These are phyloP conservation scores for Bilobella aurantiaca DNA, from an alignment of 1,140 invertebrate species.

Conservation along the genomic window DNA sequence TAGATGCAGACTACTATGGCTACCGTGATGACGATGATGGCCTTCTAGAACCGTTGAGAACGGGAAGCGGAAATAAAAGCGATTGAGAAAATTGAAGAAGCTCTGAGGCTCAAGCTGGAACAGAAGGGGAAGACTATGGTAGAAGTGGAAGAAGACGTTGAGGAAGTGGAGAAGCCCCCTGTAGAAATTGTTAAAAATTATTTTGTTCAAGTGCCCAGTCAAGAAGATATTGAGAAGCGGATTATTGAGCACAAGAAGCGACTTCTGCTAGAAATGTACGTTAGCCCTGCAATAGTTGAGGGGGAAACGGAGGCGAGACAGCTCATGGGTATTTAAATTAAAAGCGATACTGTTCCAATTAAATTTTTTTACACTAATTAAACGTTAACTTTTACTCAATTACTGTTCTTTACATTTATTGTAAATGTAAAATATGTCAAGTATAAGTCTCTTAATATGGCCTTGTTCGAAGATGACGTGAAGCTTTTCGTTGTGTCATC, in stretches of 20 bases:
- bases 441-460: too few relatives aligned
- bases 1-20: conserved; percentile 97
- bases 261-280: conserved; percentile 49
- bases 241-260: conserved; percentile 76
- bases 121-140: conserved; percentile 21
- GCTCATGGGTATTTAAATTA: conserved; percentile 21
- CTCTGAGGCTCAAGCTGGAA: conserved; percentile 19
- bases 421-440: background rate
- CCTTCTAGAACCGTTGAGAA: conserved; percentile 79
- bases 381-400: too few relatives aligned
- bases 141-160: conserved; percentile 40
- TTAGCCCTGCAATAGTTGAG: conserved; percentile 16
- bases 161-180: conserved; percentile 45
- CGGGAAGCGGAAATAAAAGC: conserved; percentile 60
- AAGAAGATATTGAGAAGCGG: conserved; percentile 80
- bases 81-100: conserved; percentile 18
- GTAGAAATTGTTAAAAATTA: conserved; percentile 41
- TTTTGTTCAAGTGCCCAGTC: conserved; percentile 72
- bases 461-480: too few relatives aligned
- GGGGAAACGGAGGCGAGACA: conserved; percentile 24
- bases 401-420: background rate
- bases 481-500: too few relatives aligned
- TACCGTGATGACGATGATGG: conserved; percentile 98
- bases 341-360: too few relatives aligned
- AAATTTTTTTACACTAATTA: too few relatives aligned